Percentiles rank a stretch among this genome's conserved stretches.
phyloP scores from a whole-genome alignment of 2,797 vertebrate species.

The Chrosomus eos region DNA sequence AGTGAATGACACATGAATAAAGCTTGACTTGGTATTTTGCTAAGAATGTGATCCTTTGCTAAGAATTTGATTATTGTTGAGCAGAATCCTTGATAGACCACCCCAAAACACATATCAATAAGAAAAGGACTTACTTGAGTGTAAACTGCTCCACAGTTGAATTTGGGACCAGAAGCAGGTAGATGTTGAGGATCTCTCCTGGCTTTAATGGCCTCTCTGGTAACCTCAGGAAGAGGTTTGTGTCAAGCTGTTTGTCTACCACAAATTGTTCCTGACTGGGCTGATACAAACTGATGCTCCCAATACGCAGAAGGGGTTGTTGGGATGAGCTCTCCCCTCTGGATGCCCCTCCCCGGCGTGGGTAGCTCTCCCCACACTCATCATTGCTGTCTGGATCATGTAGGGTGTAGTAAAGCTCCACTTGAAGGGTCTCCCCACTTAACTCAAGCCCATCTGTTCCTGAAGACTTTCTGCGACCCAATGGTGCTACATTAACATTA shows the following conservation, averaged over 20 bases:
- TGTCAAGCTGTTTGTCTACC: conserved; percentile 91
- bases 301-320: conserved; percentile 94
- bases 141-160: conserved; percentile 94
- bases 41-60: not conserved
- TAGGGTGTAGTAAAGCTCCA: conserved; percentile 94
- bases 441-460: conserved; percentile 79
- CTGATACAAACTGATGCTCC: conserved; percentile 93
- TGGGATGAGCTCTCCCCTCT: conserved; percentile 87
- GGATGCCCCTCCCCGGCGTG: conserved; percentile 68
- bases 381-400: conserved; percentile 82
- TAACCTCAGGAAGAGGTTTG: conserved; percentile 91
- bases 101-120: not conserved
- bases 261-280: conserved; percentile 81
- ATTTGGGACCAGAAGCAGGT: conserved; percentile 91
- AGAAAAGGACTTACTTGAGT: conserved; percentile 84
- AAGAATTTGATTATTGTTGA: not conserved
- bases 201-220: conserved; percentile 91
- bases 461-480: conserved; percentile 83
- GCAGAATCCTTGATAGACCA: not conserved
- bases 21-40: not conserved
- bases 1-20: not conserved
- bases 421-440: conserved; percentile 84
- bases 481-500: conserved; percentile 82
- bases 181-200: conserved; percentile 88
- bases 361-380: conserved; percentile 80